Base-by-base conservation (phyloP, 1,140 invertebrate species). In the Sesamia nonagrioides region DNA sequence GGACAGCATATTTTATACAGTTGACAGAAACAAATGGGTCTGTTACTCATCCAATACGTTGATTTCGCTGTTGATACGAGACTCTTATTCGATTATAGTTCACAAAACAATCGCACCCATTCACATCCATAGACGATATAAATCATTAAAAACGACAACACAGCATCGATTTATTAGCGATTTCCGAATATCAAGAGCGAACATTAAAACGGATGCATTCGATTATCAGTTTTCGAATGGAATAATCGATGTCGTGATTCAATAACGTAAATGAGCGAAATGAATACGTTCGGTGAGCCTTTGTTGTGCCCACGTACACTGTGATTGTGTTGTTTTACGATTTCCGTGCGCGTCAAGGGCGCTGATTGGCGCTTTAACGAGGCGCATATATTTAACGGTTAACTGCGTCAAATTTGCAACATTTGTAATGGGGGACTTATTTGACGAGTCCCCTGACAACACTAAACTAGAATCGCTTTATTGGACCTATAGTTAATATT, bases 161-260 rank as follows among this genome's bases (percentile, higher is more conserved):
- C 78, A 82, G 84, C 77, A 82, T 79, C 74, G 89, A 93, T 93
- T 93, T 93, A 93, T 89, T 85, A 78, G 76, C 84, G 82, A 85
- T 90, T 88, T 91, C 90, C 87, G 87, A 85, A 84, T 85, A 82
- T 84, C 79, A 78, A 83, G 58, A 84, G 71, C 68, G 78, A 87
- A 78, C 84, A 90, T 90, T 90, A 89, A 90, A 90, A 85, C 77
- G 84, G 83, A 76, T 83, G 81, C 82, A 87, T 84, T 82, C 79
- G 81, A 88, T 84, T 89, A 77, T 71, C 52, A 68, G 56, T 72
- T 56, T 71, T 60, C 68, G 77, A 61, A 78, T 76, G 17, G 40
- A 74, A 60, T 61, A 77, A 90, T 90, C 85, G 80, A 83, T 83
- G 71, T 61, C 77, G 82, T 91, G 88, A 90, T 92, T 89, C 82